These are phyloP conservation scores for Scatophagus argus DNA, from an alignment of 2,113 vertebrate genomes.

Conservation along the genomic window DNA sequence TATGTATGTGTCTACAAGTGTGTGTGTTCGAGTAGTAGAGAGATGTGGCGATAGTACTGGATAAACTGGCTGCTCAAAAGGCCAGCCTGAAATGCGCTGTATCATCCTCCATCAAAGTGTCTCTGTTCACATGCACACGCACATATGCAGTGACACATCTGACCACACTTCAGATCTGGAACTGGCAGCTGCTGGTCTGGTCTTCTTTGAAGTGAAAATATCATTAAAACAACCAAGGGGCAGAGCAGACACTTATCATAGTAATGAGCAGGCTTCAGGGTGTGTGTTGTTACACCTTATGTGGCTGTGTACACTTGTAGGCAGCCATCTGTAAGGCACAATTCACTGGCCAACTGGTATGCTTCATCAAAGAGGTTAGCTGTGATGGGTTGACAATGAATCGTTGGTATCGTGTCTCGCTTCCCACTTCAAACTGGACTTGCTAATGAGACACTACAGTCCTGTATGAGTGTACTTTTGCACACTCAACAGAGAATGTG, in stretches of 20 bases:
- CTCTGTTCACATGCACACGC: background rate
- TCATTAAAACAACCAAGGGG: conserved; percentile 64
- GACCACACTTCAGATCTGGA: conserved; percentile 62
- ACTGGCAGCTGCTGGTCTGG: conserved; percentile 48
- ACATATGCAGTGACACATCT: conserved; percentile 43
- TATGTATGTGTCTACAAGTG: background rate
- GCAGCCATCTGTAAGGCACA: conserved; percentile 21
- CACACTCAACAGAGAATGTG: background rate
- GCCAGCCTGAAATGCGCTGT: conserved; percentile 51
- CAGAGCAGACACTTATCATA: conserved; percentile 68
- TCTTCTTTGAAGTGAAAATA: conserved; percentile 73
- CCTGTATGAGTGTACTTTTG: conserved; percentile 5
- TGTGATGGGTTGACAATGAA: conserved; percentile 22
- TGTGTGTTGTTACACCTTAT: conserved; percentile 28
- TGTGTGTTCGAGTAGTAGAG: conserved; percentile 22
- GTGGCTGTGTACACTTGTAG: conserved; percentile 25
- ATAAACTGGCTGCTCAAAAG: conserved; percentile 54
- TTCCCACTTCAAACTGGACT: conserved; percentile 24
- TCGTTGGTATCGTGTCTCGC: background rate
- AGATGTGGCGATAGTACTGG: conserved; percentile 27
- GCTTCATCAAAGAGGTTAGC: conserved; percentile 35
- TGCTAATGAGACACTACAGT: conserved; percentile 29
- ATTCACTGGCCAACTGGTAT: conserved; percentile 15
- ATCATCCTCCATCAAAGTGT: conserved; percentile 70
- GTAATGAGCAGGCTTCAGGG: conserved; percentile 56